Evolutionary conservation across 1,140 invertebrate genomes (phyloP).

Genomic region (Sinonovacula constricta): DNA sequence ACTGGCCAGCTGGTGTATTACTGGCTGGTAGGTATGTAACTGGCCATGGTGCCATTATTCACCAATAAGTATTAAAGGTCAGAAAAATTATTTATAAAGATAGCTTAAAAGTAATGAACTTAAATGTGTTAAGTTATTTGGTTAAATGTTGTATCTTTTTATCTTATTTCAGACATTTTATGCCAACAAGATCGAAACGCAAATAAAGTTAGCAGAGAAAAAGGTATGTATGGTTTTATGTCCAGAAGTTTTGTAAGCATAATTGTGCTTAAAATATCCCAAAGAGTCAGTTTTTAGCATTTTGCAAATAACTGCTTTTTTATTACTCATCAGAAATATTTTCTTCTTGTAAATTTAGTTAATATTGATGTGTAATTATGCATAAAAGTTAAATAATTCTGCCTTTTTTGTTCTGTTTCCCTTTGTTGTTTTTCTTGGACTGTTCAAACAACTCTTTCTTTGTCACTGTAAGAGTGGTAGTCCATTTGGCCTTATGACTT

Average conservation of each 20-base stretch:
- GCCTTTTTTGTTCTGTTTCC: neutral
- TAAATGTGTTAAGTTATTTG: neutral
- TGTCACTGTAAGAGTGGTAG: too few species aligned
- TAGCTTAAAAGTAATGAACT: neutral
- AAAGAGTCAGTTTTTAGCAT: neutral
- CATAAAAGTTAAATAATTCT: neutral
- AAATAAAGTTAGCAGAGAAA: slow-evolving; percentile 62
- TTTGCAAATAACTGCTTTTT: neutral
- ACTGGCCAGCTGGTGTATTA: neutral
- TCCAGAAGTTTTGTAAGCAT: neutral
- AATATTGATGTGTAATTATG: neutral
- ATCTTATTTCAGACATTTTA: slow-evolving; percentile 62
- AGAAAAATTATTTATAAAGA: too few species aligned
- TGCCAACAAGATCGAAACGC: slow-evolving; percentile 64
- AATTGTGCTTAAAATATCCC: neutral
- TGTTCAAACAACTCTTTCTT: too few species aligned
- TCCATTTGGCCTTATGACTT: too few species aligned
- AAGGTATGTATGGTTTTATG: slow-evolving; percentile 54
- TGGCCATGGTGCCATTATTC: neutral
- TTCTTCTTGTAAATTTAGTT: neutral
- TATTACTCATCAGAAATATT: neutral
- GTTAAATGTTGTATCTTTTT: neutral
- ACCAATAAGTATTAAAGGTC: too few species aligned
- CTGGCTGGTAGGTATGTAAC: neutral
- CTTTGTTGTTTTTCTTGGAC: too few species aligned